Evolutionary conservation across 1,140 invertebrate genomes (phyloP), one percentile per base, ranked within the genome.

Genomic region (Brachionus rubens): DNA sequence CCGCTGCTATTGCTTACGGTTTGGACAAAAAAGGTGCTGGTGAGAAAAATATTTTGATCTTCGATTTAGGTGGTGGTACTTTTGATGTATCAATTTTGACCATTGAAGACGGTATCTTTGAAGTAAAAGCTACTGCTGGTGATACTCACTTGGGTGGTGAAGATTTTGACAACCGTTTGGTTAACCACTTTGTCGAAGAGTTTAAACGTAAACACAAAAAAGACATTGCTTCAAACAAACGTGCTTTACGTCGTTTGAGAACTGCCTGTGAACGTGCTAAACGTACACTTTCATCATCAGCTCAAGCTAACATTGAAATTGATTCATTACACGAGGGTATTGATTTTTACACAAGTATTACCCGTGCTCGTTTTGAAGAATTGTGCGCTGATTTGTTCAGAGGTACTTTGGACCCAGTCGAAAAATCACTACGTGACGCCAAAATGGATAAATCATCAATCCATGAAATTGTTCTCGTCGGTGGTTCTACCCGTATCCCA

Each of bases 161-260:
- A 88, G 95, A 98, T 87, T 98, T 98, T 83, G 95, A 98, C 88
- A 93, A 98, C 83, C 88, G 94, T 78, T 93, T 98, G 0, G 96
- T 98, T 92, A 94, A 98, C 80, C 92, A 98, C 83, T 98, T 98
- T 86, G 96, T 97, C 81, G 97, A 98, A 82, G 82, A 97, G 80
- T 97, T 96, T 89, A 98, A 98, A 88, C 97, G 97, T 87, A 98
- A 98, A 90, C 94, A 94, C 88, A 93, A 93, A 82, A 97, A 98
- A 86, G 95, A 98, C 81, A 93, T 98, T 82, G 88, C 93, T 76
- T 94, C 93, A 82, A 94, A 97, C 83, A 87, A 94, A 85, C 87
- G 93, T 80, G 94, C 95, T 80, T 92, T 97, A 2, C 94, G 97
- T 86, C 97, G 97, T 85, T 87, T 98, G 77, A 89, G 95, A 86